Conservation (phyloP, 92 coral and sea anemone species). For the Metridium senile region DNA sequence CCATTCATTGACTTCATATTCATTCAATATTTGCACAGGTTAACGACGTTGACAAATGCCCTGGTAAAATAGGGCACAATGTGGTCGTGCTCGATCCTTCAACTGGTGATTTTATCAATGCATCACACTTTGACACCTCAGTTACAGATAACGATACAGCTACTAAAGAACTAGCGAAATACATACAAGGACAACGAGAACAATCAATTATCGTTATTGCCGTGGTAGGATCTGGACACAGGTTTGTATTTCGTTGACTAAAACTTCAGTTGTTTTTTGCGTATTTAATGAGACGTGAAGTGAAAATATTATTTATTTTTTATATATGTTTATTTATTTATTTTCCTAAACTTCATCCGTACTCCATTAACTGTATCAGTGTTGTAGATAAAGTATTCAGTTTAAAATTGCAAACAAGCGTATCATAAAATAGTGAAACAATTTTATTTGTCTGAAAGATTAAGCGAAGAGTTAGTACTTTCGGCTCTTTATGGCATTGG, state of each 20-base stretch:
- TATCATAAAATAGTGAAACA: too few relatives aligned
- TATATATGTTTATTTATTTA: too few relatives aligned
- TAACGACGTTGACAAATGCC: conserved; percentile 11
- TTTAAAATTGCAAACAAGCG: too few relatives aligned
- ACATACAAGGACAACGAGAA: not conserved
- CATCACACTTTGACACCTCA: conserved; percentile 15
- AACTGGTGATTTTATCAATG: conserved; percentile 17
- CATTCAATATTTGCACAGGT: conserved; percentile 19
- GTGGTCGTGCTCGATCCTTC: conserved; percentile 29
- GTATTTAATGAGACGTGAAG: too few relatives aligned
- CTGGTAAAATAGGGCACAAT: conserved; percentile 26
- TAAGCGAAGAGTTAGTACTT: not conserved
- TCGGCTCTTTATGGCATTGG: conserved; percentile 22
- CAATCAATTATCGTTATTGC: conserved; percentile 25
- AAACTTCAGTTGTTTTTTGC: too few relatives aligned
- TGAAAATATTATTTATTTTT: too few relatives aligned
- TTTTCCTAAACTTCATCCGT: too few relatives aligned
- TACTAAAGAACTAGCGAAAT: conserved; percentile 18
- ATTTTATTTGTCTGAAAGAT: not conserved
- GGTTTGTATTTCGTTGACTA: conserved; percentile 1
- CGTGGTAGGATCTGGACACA: conserved; percentile 28
- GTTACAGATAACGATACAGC: not conserved
- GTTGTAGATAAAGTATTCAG: too few relatives aligned
- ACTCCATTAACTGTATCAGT: too few relatives aligned
- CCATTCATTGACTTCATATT: too few relatives aligned